Percentiles rank a stretch among this genome's conserved stretches.
phyloP scores from a whole-genome alignment of 2,113 vertebrate genomes.

The Vulpes vulpes region DNA sequence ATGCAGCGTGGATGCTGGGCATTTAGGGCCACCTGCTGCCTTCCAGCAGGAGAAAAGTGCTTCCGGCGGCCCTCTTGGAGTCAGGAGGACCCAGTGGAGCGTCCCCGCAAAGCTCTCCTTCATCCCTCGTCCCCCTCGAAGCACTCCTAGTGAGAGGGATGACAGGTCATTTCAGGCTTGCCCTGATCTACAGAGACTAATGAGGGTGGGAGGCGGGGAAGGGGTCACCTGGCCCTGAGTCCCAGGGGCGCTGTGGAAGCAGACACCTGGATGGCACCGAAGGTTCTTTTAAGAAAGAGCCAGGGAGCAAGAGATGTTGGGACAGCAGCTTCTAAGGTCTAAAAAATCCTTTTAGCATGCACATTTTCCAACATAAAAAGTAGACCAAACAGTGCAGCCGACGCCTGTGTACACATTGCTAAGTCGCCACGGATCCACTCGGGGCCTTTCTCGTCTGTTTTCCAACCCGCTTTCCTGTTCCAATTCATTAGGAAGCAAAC shows the following conservation, averaged over 20 bases:
- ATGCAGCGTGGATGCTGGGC: background rate
- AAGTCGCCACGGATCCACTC: background rate
- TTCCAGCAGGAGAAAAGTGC: background rate
- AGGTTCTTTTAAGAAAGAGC: background rate
- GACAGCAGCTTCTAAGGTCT: background rate
- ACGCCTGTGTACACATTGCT: background rate
- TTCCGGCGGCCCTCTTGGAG: background rate
- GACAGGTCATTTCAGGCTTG: background rate
- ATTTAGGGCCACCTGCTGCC: background rate
- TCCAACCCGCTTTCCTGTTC: background rate
- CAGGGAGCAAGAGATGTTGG: background rate
- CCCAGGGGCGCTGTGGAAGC: background rate
- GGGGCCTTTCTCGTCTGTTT: background rate
- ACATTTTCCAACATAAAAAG: slow-evolving; percentile 8
- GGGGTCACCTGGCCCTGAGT: background rate
- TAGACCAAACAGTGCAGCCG: background rate
- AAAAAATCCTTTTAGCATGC: background rate
- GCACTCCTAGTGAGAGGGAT: background rate
- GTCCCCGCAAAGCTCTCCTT: background rate
- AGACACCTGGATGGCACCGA: background rate
- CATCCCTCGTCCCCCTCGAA: background rate
- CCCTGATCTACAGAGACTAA: background rate
- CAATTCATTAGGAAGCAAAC: background rate
- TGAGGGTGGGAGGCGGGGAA: background rate
- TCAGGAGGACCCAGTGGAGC: background rate